Evolutionary conservation across 2,113 vertebrate genomes (phyloP), one percentile per base, ranked within the genome.

Genomic region (Corythoichthys intestinalis): DNA sequence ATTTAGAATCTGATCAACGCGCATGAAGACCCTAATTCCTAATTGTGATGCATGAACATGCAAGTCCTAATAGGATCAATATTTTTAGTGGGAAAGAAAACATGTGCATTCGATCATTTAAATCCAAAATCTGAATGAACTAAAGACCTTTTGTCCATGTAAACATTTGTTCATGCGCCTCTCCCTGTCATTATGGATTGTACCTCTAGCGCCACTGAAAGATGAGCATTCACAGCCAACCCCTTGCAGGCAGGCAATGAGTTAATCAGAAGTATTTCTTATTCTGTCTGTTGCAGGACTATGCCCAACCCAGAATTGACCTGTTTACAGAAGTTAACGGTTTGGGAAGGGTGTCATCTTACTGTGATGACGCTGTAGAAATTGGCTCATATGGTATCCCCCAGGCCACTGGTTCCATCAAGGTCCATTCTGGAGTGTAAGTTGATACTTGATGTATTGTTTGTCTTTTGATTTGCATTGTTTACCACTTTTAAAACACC

Each of bases 351-450:
- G 77, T 92, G 80, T 88, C 85, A 37, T 92, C 94, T 50, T 95
- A 92, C 91, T 94, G 92, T 69, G 95, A 96, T 12, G 95, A 96
- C 64, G 83, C 87, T 0, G 86, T 94, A 35, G 96, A 99, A 79
- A 86, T 92, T 1, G 88, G 93, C n/a, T 89, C 94, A 17, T 97
- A 90, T 35, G 93, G 93, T 57, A 83, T 92, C 13, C 91, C 93
- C 13, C 94, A 94, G 77, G 93, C 91, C 78, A 96, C 95, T 0
- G 93, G 92, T 79, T 99, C 97, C 73, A 94, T 99, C 72, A 95
- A 93, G 90, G 95, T 99, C 47, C 92, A 95, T 59, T 94, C 94
- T 83, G 96, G 97, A 91, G 92, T 86, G 97, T 99, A 91, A 96
- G 96, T 94, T 57, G 10, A n/a, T 7, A 37, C 14, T n/a, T 48